These are phyloP conservation scores for mouse (Mus musculus) DNA, from an alignment of 2,113 vertebrate species.

Conservation along the genomic window DNA sequence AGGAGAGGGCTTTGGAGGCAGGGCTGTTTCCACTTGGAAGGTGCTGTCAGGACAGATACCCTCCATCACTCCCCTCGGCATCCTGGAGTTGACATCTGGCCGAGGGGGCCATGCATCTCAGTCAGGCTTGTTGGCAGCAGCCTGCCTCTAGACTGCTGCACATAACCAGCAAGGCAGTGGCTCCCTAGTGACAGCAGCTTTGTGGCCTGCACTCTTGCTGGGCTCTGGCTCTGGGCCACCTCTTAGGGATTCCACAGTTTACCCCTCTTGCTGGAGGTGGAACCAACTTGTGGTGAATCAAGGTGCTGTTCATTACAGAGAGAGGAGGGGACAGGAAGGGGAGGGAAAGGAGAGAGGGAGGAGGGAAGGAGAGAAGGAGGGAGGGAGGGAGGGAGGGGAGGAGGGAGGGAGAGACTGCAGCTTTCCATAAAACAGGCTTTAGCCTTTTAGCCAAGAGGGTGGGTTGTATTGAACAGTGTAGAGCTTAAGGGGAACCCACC, in stretches of 20 bases:
- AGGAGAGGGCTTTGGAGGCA: background rate
- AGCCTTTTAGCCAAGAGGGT: constrained; percentile 24
- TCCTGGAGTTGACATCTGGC: background rate
- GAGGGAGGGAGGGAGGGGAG: no score
- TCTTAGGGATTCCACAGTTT: constrained; percentile 32
- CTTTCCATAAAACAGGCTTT: constrained; percentile 8
- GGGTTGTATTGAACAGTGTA: background rate
- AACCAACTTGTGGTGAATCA: background rate
- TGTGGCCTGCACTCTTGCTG: no score
- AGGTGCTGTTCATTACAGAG: background rate
- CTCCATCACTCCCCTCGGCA: background rate
- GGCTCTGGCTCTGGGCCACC: background rate
- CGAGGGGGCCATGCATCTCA: background rate
- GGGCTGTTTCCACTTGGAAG: background rate
- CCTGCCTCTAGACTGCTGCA: fast-evolving
- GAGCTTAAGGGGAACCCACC: background rate
- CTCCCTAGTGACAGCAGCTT: no score
- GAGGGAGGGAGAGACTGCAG: background rate
- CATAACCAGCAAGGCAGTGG: background rate
- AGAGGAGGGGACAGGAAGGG: no score
- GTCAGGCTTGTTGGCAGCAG: fast-evolving
- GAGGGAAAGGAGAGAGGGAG: no score
- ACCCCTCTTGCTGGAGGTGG: constrained; percentile 9
- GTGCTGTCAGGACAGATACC: background rate
- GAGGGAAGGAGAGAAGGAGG: background rate